Percentiles rank a stretch among this genome's conserved stretches.
Evolutionary conservation across 2,888 invertebrate genomes (phyloP).

Genomic region (Conchocele bisecta): DNA sequence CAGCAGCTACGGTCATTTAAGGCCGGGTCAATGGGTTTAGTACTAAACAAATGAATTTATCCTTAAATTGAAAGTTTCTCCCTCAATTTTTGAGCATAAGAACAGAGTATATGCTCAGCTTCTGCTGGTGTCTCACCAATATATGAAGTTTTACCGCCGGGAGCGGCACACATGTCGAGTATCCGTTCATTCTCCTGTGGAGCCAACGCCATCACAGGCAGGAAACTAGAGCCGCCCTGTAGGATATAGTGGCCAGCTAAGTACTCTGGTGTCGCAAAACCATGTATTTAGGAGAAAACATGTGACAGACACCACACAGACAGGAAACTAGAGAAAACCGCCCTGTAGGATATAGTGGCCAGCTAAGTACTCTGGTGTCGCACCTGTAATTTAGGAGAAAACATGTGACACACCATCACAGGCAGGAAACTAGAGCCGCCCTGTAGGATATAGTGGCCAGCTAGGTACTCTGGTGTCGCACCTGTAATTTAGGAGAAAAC

Average conservation of each 20-base stretch:
- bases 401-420: constrained; percentile 14
- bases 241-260: constrained; percentile 98
- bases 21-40: too few species aligned
- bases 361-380: constrained; percentile 99
- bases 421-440: constrained; percentile 97
- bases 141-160: constrained; percentile 99
- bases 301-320: constrained; percentile 99
- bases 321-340: constrained; percentile 96
- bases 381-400: too few species aligned
- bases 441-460: constrained; percentile 97
- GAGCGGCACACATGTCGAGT: constrained; percentile 98
- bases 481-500: too few species aligned
- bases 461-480: constrained; percentile 99
- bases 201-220: constrained; percentile 98
- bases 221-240: constrained; percentile 96
- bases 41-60: too few species aligned
- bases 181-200: constrained; percentile 97
- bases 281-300: too few species aligned
- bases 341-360: constrained; percentile 98
- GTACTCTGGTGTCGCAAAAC: constrained; percentile 99
- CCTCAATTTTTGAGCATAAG: too few species aligned
- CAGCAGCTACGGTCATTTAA: too few species aligned
- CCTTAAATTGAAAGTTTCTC: too few species aligned
- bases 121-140: constrained; percentile 88
- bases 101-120: too few species aligned